Evolutionary conservation across 2,888 invertebrate species (phyloP).

Genomic region (Acanthococcus lagerstroemiae): DNA sequence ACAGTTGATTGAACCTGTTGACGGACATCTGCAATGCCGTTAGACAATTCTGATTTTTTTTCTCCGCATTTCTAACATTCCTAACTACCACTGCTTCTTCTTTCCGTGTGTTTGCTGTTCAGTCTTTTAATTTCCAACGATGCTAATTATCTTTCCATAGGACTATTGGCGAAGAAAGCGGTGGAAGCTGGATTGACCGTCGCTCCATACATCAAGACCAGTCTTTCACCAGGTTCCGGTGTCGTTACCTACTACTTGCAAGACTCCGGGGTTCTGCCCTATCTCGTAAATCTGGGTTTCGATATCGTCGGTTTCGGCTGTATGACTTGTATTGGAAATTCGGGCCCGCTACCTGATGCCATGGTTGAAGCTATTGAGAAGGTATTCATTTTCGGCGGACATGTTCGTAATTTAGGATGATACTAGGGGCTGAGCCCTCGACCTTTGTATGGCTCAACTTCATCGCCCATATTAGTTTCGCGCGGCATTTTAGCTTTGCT

Average conservation of each 20-base stretch:
- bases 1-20: too few species aligned
- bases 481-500: too few species aligned
- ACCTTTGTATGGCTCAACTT: too few species aligned
- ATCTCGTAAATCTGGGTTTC: constrained; percentile 77
- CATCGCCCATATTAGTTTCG: too few species aligned
- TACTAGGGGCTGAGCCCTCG: too few species aligned
- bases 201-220: constrained; percentile 90
- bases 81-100: neutral
- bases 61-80: too few species aligned
- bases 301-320: constrained; percentile 97
- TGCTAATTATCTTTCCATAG: too few species aligned
- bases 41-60: too few species aligned
- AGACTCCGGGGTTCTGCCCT: constrained; percentile 86
- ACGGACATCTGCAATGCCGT: too few species aligned
- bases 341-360: constrained; percentile 84
- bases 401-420: too few species aligned
- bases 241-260: constrained; percentile 83
- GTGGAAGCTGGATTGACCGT: constrained; percentile 82
- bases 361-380: constrained; percentile 87
- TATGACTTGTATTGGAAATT: constrained; percentile 99
- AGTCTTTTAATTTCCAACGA: too few species aligned
- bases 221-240: constrained; percentile 89
- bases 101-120: neutral
- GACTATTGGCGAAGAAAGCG: constrained; percentile 84
- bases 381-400: constrained; percentile 43